A percentile compares a stretch with the other conserved stretches of the same genome.
phyloP scores from a whole-genome alignment of 2,113 vertebrate genomes.

The Vulpes vulpes region DNA sequence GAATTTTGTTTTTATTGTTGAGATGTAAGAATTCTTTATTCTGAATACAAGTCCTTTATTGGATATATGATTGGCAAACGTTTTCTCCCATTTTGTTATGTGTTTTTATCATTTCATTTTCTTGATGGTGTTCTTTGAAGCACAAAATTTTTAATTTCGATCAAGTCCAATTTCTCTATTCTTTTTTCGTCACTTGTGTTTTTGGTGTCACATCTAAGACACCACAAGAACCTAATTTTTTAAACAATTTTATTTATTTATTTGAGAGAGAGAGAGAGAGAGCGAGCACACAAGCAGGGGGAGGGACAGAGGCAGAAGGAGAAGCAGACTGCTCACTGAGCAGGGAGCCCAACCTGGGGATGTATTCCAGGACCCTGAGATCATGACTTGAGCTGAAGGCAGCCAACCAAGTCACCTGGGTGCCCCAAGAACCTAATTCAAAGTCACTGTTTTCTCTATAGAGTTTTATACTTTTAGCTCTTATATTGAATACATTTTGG shows the following conservation, averaged over 20 bases:
- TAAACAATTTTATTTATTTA: not conserved
- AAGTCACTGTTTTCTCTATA: slow-evolving; percentile 8
- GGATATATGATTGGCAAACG: slow-evolving; percentile 20
- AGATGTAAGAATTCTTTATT: slow-evolving; percentile 20
- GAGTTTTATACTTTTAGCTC: slow-evolving; percentile 35
- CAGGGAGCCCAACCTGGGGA: not conserved
- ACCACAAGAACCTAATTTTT: not conserved
- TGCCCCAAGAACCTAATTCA: not conserved
- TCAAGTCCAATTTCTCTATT: not conserved
- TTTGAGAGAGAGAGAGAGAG: not conserved
- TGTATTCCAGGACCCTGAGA: not conserved
- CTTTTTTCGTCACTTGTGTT: not conserved
- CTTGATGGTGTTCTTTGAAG: slow-evolving; percentile 18
- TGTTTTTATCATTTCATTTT: slow-evolving; percentile 37
- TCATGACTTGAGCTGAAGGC: not conserved
- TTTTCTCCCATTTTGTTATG: not conserved
- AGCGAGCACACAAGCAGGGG: not conserved
- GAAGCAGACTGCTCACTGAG: not conserved
- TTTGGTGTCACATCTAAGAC: slow-evolving; percentile 43
- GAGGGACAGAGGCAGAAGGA: not conserved
- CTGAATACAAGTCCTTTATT: slow-evolving; percentile 11
- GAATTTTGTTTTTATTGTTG: slow-evolving; percentile 49
- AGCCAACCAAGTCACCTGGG: not conserved
- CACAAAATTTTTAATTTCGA: slow-evolving; percentile 43
- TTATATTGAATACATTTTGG: slow-evolving; percentile 34